Evolutionary conservation across 2,888 invertebrate genomes (phyloP), one percentile per base, ranked within the genome.

Genomic region (Drosophila multiciliata): DNA sequence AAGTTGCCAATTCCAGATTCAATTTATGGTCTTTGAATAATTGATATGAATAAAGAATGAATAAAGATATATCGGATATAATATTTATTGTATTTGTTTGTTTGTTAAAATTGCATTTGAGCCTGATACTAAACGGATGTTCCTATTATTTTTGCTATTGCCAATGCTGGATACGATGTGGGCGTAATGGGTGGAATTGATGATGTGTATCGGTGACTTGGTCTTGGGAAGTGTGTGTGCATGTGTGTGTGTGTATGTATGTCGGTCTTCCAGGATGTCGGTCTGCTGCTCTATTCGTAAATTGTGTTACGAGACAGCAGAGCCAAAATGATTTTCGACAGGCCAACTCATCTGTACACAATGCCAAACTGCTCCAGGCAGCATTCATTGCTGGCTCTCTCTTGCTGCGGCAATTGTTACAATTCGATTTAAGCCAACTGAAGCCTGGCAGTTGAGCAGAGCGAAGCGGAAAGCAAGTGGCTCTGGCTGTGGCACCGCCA

Each of bases 321-420:
- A 55, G 62, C 55, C 50, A 72, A 82, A 75, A 84, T 76, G 73
- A 61, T 79, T 70, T 65, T 64, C 71, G 76, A 69, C 76, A 76
- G 78, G 45, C 64, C 58, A 74, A 73, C 81, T 77, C 74, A 78
- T 17, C 36, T 78, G 79, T 68, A 59, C 71, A 73, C 64, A 35
- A 53, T 54, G 36, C 20, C 57, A 57, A 57, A 57, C n/a, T 36
- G 26, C 36, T 60, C 17, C 29, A 29, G 52, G 60, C 63, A 45
- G 66, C 53, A 45, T 62, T 45, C 63, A 66, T 42, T 48, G 52
- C 32, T 54, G 64, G 26, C 54, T 63, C 29, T 23, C 20, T 49
- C 11, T n/a, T n/a, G 69, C 71, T 66, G 80, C 63, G 66, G 68
- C 84, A 84, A 80, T 84, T 83, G 78, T 84, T 73, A 67, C 80